Evolutionary conservation across 2,888 invertebrate genomes (phyloP), one percentile per base, ranked within the genome.

Genomic region (Drosophila nigricruria): DNA sequence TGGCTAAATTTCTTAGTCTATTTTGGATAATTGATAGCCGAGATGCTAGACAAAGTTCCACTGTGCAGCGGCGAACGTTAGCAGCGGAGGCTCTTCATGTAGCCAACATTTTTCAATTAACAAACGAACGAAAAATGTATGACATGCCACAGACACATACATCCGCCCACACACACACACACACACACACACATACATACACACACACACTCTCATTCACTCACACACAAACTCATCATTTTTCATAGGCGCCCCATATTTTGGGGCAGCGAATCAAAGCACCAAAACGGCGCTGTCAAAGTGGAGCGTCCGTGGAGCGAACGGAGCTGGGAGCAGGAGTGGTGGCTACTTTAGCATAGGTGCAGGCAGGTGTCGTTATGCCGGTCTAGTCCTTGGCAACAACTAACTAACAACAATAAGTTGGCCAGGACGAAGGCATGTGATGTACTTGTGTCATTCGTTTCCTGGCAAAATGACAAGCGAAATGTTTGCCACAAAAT

Each of bases 71-170:
- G 47, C 45, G 50, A 20, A 50, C 38, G 54, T 27, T 18, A 53
- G 20, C 42, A 14, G 42, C 59, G 61, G 49, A 69, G 67, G 57
- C 70, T 75, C 43, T 57, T 69, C 73, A 72, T 83, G 75, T 74
- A 73, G 81, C 80, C 79, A 86, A 80, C 88, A 86, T 88, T 86
- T 86, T 88, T 88, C 86, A 86, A 86, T 86, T 86, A 86, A 86
- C 86, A 86, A 88, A 86, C 86, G 84, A 86, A 86, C 87, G 83
- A 88, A 88, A 86, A 78, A 88, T 88, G 78, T 83, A 82, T 86
- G 88, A 86, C 88, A 84, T 78, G 84, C 87, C 84, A 76, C 85
- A 83, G 70, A 79, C 70, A 61, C 45, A 64, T 27, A 64, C 38
- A 66, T 66, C 66, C 66, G 66, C 45, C 43, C 30, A 56, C 54